Evolutionary conservation across 2,113 vertebrate species (phyloP).

Genomic region (Tonatia bakeri): DNA sequence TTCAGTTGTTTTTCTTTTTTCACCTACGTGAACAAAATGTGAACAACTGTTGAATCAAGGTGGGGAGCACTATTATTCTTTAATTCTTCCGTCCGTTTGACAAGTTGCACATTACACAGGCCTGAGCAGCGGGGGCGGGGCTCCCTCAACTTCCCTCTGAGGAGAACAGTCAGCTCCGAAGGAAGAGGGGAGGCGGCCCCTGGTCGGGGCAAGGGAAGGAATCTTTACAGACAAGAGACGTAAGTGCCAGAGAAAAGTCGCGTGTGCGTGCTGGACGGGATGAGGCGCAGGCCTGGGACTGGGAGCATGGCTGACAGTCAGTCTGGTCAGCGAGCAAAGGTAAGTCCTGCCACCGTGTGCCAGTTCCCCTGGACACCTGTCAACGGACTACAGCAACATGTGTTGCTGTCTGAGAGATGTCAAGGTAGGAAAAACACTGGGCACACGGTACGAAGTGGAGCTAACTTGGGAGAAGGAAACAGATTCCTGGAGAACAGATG

Average conservation of each 20-base stretch:
- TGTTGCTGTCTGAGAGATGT: background rate
- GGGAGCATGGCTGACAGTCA: background rate
- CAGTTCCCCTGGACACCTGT: background rate
- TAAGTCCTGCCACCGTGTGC: background rate
- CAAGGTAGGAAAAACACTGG: background rate
- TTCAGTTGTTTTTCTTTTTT: background rate
- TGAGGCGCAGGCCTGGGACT: background rate
- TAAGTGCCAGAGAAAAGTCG: background rate
- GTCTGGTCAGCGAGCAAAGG: background rate
- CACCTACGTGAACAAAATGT: background rate
- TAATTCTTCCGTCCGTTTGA: background rate
- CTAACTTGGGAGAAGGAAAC: background rate
- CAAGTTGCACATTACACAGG: background rate
- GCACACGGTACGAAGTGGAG: background rate
- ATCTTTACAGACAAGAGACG: background rate
- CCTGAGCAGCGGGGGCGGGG: background rate
- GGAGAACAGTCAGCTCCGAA: background rate
- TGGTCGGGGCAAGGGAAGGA: background rate
- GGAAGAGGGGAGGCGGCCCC: background rate
- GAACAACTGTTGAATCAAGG: background rate
- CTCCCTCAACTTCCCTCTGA: background rate
- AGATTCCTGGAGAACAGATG: background rate
- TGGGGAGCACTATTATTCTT: background rate
- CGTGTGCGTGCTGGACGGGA: background rate
- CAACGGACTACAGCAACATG: background rate